Evolutionary conservation across 2,113 vertebrate species (phyloP).

Genomic region (Benitochromis conjunctus): DNA sequence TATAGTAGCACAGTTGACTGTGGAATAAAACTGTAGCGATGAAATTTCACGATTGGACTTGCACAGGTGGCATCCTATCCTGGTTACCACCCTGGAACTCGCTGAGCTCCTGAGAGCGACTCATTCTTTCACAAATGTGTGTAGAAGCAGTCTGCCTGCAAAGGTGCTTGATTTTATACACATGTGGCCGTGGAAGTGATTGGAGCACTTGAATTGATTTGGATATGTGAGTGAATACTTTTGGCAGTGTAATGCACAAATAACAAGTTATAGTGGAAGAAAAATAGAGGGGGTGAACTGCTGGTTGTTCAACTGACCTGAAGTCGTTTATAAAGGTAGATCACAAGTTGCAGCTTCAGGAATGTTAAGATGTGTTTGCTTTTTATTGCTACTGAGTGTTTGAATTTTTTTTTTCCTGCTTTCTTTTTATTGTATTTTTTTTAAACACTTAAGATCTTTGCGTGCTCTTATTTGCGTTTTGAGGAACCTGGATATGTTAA

Average conservation of each 20-base stretch:
- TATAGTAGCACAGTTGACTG: not conserved
- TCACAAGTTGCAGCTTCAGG: not conserved
- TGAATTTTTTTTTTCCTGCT: not conserved
- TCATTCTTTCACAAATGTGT: not conserved
- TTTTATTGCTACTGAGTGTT: not conserved
- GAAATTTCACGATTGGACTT: not conserved
- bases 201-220: not conserved
- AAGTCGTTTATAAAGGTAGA: not conserved
- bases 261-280: not conserved
- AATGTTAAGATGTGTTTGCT: not conserved
- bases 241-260: not conserved
- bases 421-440: not conserved
- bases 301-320: not conserved
- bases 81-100: not conserved
- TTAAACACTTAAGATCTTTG: not conserved
- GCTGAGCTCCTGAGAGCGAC: not conserved
- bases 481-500: not conserved
- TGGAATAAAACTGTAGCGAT: not conserved
- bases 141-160: not conserved
- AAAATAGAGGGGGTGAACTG: not conserved
- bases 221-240: not conserved
- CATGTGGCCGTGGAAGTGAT: not conserved
- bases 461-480: not conserved
- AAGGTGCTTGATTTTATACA: not conserved
- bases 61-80: not conserved